Conservation (phyloP, 2,888 invertebrate species). For the Phyllotreta striolata region DNA sequence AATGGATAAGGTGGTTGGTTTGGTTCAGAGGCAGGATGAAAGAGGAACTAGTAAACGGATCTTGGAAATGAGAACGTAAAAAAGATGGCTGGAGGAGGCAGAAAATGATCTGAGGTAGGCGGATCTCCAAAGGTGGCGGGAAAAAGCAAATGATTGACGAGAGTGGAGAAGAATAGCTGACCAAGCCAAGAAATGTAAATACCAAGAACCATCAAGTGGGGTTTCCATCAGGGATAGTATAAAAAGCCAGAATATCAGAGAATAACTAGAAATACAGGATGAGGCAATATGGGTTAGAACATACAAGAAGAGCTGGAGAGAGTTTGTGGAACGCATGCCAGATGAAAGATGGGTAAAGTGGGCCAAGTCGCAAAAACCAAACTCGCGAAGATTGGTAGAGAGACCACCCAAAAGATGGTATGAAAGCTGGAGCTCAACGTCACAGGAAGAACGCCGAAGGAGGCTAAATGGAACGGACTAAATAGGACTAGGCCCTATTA, state of each 20-base stretch:
- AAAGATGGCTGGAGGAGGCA: too few species aligned
- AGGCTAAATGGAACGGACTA: background rate
- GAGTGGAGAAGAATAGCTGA: too few species aligned
- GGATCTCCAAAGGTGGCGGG: too few species aligned
- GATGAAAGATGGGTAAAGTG: background rate
- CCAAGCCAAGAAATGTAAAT: too few species aligned
- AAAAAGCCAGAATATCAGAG: conserved; percentile 1
- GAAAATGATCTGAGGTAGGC: too few species aligned
- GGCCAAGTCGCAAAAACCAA: background rate
- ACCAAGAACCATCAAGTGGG: too few species aligned
- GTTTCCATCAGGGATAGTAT: background rate
- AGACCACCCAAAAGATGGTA: background rate
- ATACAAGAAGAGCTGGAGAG: background rate
- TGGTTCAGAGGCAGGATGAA: too few species aligned
- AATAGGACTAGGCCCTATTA: too few species aligned
- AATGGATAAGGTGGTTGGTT: too few species aligned
- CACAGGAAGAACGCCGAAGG: background rate
- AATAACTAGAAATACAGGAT: conserved; percentile 1
- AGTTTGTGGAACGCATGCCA: background rate
- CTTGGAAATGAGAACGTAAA: too few species aligned
- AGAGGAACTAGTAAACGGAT: too few species aligned
- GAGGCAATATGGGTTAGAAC: background rate
- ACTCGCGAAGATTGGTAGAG: background rate
- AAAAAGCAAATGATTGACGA: too few species aligned
- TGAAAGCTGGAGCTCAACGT: background rate